These are phyloP conservation scores for Orcinus orca DNA, from an alignment of 2,113 vertebrate genomes.

Conservation along the genomic window DNA sequence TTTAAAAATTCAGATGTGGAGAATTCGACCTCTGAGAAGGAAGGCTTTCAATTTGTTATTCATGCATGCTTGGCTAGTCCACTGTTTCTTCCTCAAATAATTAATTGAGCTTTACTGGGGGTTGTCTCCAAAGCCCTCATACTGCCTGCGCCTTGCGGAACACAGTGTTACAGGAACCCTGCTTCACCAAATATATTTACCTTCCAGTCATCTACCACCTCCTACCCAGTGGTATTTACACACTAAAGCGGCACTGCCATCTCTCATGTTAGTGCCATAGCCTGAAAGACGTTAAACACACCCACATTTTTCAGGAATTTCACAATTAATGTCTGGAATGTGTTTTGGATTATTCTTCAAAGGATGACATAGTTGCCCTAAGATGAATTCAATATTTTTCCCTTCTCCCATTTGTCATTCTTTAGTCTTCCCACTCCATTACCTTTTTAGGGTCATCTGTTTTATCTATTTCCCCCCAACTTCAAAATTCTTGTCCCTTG, in stretches of 20 bases:
- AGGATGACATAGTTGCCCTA: constrained; percentile 51
- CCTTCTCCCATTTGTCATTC: constrained; percentile 47
- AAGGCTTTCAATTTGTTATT: not conserved
- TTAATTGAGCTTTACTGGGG: not conserved
- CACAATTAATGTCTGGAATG: constrained; percentile 75
- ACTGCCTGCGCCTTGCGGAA: not conserved
- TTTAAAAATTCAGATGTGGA: constrained; percentile 19
- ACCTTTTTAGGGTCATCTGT: constrained; percentile 3
- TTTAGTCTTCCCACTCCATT: constrained; percentile 29
- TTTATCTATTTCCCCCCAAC: not conserved
- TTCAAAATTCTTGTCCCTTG: not conserved
- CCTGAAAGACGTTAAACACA: constrained; percentile 44
- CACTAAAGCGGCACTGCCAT: not conserved
- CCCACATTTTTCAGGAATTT: constrained; percentile 74
- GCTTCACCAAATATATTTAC: not conserved
- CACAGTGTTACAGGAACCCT: not conserved
- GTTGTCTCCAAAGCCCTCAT: not conserved
- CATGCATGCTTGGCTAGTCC: not conserved
- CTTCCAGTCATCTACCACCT: not conserved
- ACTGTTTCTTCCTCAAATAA: constrained; percentile 24
- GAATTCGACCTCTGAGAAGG: not conserved
- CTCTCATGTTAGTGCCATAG: not conserved
- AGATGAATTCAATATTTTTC: constrained; percentile 55
- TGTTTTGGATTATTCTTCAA: constrained; percentile 69
- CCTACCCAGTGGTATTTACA: not conserved